Conservation (phyloP, 2,888 invertebrate genomes). For the Psylliodes chrysocephalus region DNA sequence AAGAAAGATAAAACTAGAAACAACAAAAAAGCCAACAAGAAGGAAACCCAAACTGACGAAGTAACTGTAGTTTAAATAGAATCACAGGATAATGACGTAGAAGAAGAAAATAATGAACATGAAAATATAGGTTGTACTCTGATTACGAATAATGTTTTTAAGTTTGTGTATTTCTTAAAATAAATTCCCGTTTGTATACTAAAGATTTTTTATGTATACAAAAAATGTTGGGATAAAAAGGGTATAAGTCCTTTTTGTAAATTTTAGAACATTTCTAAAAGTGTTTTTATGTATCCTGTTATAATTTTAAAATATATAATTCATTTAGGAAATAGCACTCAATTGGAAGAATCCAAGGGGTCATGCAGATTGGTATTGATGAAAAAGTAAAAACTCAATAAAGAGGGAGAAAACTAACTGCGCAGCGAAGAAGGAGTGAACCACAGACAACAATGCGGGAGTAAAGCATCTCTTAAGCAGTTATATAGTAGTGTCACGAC, state of each 20-base stretch:
- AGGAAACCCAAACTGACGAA: constrained; percentile 3
- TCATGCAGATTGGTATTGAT: no score
- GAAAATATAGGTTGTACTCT: constrained; percentile 3
- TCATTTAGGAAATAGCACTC: background rate
- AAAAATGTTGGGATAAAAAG: background rate
- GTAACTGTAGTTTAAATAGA: background rate
- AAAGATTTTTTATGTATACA: background rate
- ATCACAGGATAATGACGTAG: no score
- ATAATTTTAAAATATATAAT: background rate
- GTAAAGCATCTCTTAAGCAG: no score
- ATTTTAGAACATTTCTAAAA: background rate
- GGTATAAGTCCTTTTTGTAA: background rate
- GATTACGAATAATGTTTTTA: background rate
- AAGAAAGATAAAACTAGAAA: constrained; percentile 1
- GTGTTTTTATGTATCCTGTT: background rate
- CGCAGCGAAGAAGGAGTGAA: no score
- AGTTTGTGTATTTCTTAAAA: constrained; percentile 6
- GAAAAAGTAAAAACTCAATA: no score
- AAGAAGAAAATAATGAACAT: no score
- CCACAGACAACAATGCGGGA: no score
- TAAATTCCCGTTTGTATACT: background rate
- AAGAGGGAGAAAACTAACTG: no score
- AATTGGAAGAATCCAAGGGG: no score
- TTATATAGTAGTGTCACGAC: no score
- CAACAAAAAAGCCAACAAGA: constrained; percentile 8